Evolutionary conservation across 2,888 invertebrate species (phyloP), one percentile per base, ranked within the genome.

Genomic region (Diachrysia chrysitis): DNA sequence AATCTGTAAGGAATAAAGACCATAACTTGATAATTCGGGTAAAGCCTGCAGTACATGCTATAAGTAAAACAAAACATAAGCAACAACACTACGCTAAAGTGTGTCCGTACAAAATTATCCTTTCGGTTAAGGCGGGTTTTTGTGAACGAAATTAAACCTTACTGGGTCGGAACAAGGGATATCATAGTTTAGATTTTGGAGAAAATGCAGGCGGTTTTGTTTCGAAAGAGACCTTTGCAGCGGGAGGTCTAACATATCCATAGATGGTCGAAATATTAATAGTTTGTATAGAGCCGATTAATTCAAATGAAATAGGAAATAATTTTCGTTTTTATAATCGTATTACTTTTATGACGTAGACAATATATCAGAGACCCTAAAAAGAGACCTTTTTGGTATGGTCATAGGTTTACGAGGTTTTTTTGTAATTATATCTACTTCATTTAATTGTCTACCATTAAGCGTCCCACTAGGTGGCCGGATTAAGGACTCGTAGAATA

Each of bases 51-150:
- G 84, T 85, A 86, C 83, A 83, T 81, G 87, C 85, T 85, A 85
- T 85, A 74, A 76, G 88, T 91, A 90, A 90, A 92, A 92, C 87
- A 92, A 91, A 89, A 91, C 83, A 78, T 83, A 86, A 89, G 85
- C 85, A 89, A 89, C 89, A 85, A 84, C 85, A 83, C 85, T 81
- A 85, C 89, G 87, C 87, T 82, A 81, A 84, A 79, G 80, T 79
- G 81, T 79, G 78, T 81, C 71, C 68, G 63, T 73, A 80, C 85
- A 85, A 83, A 71, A 66, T 71, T 83, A 73, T 65, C 66, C 71
- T 73, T 73, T 60, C 69, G 59, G 58, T 64, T 53, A 42, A 64
- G 58, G 70, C 68, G 51, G 58, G 58, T 58, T 68, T 71, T 82
- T 21, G 58, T 73, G 75, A 74, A 73, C 78, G 35, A 89, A 82